Evolutionary conservation across 2,888 invertebrate species (phyloP).

Genomic region (Cataglyphis altisquamis): DNA sequence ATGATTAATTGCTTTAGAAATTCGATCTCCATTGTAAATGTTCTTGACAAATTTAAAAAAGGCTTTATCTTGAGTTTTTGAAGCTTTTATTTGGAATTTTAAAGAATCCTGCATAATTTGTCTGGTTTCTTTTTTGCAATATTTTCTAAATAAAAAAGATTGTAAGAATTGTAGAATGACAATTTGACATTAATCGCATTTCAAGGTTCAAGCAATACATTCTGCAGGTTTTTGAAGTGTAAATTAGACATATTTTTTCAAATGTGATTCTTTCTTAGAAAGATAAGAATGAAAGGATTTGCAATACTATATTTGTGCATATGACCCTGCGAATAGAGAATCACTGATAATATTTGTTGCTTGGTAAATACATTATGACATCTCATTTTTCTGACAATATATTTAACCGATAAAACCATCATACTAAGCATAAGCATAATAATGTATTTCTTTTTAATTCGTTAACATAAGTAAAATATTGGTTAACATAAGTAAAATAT

Average conservation of each 20-base stretch:
- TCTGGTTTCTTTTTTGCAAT: background rate
- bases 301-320: slow-evolving; percentile 9
- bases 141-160: background rate
- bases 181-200: slow-evolving; percentile 2
- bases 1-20: background rate
- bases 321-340: background rate
- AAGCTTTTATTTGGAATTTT: background rate
- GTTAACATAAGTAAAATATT: background rate
- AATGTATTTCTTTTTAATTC: background rate
- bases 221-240: slow-evolving; percentile 19
- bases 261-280: slow-evolving; percentile 37
- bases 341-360: background rate
- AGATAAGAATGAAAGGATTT: slow-evolving; percentile 29
- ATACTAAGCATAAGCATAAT: background rate
- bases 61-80: background rate
- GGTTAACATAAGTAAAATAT: background rate
- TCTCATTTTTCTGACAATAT: background rate
- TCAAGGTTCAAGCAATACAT: background rate
- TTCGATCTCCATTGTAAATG: background rate
- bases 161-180: background rate
- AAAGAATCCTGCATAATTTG: background rate
- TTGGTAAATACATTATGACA: background rate
- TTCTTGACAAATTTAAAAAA: background rate
- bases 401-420: background rate
- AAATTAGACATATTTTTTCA: slow-evolving; percentile 25